phyloP scores from a whole-genome alignment of 2,888 invertebrate species.

The Sinodicranocentrus sp. region DNA sequence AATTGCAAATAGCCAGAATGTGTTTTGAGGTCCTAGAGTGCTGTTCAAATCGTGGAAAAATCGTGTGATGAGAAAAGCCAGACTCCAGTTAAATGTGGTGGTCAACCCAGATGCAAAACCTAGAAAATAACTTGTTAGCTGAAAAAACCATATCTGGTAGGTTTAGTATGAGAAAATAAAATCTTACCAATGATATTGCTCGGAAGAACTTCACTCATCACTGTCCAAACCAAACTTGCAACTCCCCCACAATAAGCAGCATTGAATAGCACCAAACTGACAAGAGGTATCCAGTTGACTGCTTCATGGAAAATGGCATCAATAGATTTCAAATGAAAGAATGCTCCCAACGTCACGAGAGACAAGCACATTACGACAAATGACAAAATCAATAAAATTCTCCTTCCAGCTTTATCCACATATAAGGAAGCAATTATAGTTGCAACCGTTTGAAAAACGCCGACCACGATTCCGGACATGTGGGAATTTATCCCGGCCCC shows the following conservation, averaged over 20 bases:
- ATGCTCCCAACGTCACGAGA: constrained; percentile 36
- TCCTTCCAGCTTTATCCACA: constrained; percentile 89
- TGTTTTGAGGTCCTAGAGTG: constrained; percentile 81
- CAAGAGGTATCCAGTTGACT: constrained; percentile 84
- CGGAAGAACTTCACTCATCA: constrained; percentile 90
- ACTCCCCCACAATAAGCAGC: constrained; percentile 87
- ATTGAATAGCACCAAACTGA: constrained; percentile 86
- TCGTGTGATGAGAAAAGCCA: constrained; percentile 88
- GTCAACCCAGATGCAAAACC: constrained; percentile 83
- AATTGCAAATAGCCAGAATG: constrained; percentile 86
- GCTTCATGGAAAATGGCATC: constrained; percentile 50
- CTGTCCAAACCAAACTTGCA: constrained; percentile 90
- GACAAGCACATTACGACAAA: constrained; percentile 49
- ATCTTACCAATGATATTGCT: constrained; percentile 82
- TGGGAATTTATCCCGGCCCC: constrained; percentile 81
- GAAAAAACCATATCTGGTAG: background rate
- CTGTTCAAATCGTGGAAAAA: constrained; percentile 83
- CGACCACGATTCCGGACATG: constrained; percentile 82
- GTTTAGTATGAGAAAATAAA: background rate
- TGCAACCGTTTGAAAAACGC: constrained; percentile 81
- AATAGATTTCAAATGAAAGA: constrained; percentile 45
- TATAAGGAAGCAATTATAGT: constrained; percentile 82
- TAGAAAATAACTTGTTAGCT: constrained; percentile 78
- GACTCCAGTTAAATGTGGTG: constrained; percentile 83
- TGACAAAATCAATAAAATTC: constrained; percentile 87